Conservation (phyloP, 1,140 invertebrate genomes). For the Aphis gossypii region DNA sequence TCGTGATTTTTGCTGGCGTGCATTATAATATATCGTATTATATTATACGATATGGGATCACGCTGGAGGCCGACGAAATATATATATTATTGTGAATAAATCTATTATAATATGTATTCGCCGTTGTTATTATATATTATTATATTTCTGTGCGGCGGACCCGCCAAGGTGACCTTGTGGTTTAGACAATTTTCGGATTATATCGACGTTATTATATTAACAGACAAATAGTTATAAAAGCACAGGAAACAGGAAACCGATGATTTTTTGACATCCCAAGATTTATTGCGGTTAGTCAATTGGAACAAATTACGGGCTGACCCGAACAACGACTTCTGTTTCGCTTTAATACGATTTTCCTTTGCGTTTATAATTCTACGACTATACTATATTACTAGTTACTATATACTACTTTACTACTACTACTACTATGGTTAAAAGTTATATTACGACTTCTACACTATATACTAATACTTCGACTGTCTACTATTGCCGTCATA, state of each 20-base stretch:
- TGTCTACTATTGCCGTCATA: neutral
- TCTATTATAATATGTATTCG: neutral
- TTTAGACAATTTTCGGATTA: slow-evolving; percentile 40
- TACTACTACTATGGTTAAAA: neutral
- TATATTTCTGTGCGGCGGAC: neutral
- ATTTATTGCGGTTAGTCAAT: slow-evolving; percentile 58
- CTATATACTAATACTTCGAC: neutral
- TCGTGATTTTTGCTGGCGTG: neutral
- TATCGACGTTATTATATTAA: slow-evolving; percentile 45
- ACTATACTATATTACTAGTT: neutral
- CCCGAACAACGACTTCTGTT: slow-evolving; percentile 58
- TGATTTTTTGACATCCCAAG: slow-evolving; percentile 57
- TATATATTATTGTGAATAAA: neutral
- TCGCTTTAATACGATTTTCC: slow-evolving; percentile 55
- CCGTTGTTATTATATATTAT: neutral
- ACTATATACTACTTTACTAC: neutral
- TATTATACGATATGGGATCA: neutral
- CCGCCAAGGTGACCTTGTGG: slow-evolving; percentile 24
- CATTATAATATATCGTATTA: too few relatives aligned
- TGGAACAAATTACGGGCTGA: slow-evolving; percentile 58
- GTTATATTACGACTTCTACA: neutral
- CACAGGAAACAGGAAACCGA: slow-evolving; percentile 58
- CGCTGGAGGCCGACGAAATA: neutral
- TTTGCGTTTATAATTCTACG: slow-evolving; percentile 5
- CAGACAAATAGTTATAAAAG: slow-evolving; percentile 39